Evolutionary conservation across 1,140 invertebrate species (phyloP).

Genomic region (Acromyrmex echinatior): DNA sequence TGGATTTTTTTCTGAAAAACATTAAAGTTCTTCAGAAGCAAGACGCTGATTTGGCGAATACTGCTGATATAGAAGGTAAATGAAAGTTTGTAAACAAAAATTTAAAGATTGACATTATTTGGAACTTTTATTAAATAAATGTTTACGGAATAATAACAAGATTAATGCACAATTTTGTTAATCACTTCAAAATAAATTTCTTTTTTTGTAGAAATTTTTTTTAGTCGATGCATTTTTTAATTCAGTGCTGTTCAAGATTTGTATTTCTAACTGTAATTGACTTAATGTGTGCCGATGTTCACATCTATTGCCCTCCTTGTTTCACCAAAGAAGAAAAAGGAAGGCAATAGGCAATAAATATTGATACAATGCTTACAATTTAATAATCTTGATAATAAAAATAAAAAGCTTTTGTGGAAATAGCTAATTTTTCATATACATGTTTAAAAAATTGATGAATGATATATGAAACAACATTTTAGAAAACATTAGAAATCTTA

Average conservation of each 20-base stretch:
- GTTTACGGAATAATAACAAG: background rate
- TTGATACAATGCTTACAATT: too few species aligned
- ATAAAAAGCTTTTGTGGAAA: background rate
- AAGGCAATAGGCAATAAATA: too few species aligned
- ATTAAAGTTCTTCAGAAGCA: background rate
- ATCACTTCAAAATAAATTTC: background rate
- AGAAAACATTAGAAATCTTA: background rate
- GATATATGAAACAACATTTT: background rate
- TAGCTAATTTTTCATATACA: background rate
- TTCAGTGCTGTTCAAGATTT: too few species aligned
- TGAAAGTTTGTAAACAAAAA: background rate
- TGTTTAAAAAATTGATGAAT: background rate
- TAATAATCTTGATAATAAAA: too few species aligned
- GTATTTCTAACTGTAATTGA: too few species aligned
- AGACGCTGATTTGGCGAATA: background rate
- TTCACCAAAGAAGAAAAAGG: too few species aligned
- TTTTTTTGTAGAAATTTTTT: background rate
- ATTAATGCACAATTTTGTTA: background rate
- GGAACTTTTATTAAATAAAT: background rate
- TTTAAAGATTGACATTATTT: background rate
- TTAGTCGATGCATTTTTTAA: too few species aligned
- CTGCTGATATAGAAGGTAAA: conserved; percentile 52
- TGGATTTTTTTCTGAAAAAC: background rate
- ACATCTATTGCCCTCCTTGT: too few species aligned
- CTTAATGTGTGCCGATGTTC: too few species aligned